Evolutionary conservation across 2,113 vertebrate species (phyloP).

Genomic region (Rhea americana): DNA sequence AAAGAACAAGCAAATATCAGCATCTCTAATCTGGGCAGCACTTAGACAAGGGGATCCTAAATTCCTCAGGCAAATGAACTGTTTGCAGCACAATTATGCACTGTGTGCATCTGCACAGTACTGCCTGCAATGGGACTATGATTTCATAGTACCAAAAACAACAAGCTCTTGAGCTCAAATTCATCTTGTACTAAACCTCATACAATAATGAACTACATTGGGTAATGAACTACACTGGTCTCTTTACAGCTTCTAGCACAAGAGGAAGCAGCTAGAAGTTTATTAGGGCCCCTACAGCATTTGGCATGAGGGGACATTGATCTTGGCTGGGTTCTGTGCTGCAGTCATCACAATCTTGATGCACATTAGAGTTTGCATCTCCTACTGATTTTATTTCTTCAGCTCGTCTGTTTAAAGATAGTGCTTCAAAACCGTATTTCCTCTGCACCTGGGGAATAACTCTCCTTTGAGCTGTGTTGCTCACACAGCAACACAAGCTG

Average conservation of each 20-base stretch:
- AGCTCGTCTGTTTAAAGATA: not conserved
- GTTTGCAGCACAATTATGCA: not conserved
- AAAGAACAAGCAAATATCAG: not conserved
- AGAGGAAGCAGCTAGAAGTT: not conserved
- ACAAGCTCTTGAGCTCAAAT: not conserved
- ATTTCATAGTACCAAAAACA: not conserved
- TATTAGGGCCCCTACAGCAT: not conserved
- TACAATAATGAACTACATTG: not conserved
- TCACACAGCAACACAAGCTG: not conserved
- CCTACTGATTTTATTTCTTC: not conserved
- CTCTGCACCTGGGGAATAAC: not conserved
- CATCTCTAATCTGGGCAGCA: not conserved
- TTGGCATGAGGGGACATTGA: not conserved
- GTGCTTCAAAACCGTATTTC: not conserved
- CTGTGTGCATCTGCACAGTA: not conserved
- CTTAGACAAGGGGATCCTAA: not conserved
- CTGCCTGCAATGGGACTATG: not conserved
- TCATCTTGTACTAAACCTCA: not conserved
- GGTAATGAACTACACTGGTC: not conserved
- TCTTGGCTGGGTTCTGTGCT: not conserved
- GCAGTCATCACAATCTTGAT: not conserved
- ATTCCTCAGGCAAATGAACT: not conserved
- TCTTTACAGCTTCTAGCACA: not conserved
- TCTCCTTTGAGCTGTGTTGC: not conserved
- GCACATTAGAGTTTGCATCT: not conserved